These are phyloP conservation scores for Sialia sialis DNA, from an alignment of 2,113 vertebrate genomes.

Conservation along the genomic window DNA sequence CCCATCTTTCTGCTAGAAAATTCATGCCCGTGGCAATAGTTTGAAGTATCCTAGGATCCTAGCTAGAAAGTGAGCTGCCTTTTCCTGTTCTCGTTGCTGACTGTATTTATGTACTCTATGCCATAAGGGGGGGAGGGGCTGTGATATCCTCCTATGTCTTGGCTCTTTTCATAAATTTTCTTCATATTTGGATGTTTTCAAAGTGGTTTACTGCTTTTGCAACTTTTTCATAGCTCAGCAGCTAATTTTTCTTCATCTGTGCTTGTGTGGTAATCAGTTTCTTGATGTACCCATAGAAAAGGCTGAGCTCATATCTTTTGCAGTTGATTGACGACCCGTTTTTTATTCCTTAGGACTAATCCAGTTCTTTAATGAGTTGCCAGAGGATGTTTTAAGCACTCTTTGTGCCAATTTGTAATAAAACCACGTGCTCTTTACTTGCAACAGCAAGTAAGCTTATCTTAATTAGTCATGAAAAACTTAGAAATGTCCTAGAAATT, in stretches of 20 bases:
- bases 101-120: neutral
- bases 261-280: neutral
- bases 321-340: neutral
- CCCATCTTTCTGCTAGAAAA: neutral
- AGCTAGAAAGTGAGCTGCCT: neutral
- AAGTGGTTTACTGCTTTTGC: neutral
- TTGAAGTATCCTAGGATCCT: neutral
- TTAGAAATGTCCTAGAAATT: constrained; percentile 29
- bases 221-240: neutral
- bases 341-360: neutral
- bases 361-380: constrained; percentile 42
- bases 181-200: neutral
- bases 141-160: neutral
- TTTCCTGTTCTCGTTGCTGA: neutral
- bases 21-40: neutral
- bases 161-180: neutral
- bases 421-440: constrained; percentile 30
- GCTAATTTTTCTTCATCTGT: neutral
- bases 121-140: neutral
- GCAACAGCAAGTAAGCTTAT: constrained; percentile 43
- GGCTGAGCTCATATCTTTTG: neutral
- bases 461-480: constrained; percentile 36
- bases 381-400: constrained; percentile 41
- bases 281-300: neutral
- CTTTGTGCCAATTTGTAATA: constrained; percentile 41